Percentiles rank a stretch among this genome's conserved stretches.
phyloP scores from a whole-genome alignment of 2,113 vertebrate genomes.

The Epinephelus moara region DNA sequence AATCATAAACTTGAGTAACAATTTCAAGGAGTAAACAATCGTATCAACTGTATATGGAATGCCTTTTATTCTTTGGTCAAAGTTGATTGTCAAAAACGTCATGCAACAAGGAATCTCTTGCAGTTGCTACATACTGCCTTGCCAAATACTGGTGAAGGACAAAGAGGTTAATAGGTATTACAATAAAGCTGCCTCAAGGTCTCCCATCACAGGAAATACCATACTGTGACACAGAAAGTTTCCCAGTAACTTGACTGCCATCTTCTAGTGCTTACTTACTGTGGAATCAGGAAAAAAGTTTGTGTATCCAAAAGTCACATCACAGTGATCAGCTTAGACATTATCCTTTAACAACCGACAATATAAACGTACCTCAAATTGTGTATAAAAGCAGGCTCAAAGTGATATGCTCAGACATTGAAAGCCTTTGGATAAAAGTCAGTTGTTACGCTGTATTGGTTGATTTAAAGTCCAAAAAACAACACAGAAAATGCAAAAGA shows the following conservation, averaged over 20 bases:
- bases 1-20: background rate
- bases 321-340: conserved; percentile 59
- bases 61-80: conserved; percentile 79
- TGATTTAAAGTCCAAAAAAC: conserved; percentile 46
- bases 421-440: conserved; percentile 47
- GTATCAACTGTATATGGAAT: conserved; percentile 62
- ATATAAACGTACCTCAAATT: conserved; percentile 55
- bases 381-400: conserved; percentile 72
- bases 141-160: conserved; percentile 51
- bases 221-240: conserved; percentile 38
- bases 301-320: conserved; percentile 36
- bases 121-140: conserved; percentile 54
- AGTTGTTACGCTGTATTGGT: conserved; percentile 15
- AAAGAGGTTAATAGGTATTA: conserved; percentile 52
- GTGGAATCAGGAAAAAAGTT: conserved; percentile 33
- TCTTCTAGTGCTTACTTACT: conserved; percentile 28
- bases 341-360: conserved; percentile 36
- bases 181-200: conserved; percentile 74
- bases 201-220: conserved; percentile 49
- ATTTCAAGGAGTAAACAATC: conserved; percentile 44
- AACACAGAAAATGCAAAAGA: conserved; percentile 47
- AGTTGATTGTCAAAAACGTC: conserved; percentile 71
- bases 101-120: conserved; percentile 74
- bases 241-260: conserved; percentile 27
- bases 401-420: conserved; percentile 48